A percentile compares a stretch with the other conserved stretches of the same genome.
phyloP scores from a whole-genome alignment of 2,113 vertebrate species.

The Pachycephala philippinensis region DNA sequence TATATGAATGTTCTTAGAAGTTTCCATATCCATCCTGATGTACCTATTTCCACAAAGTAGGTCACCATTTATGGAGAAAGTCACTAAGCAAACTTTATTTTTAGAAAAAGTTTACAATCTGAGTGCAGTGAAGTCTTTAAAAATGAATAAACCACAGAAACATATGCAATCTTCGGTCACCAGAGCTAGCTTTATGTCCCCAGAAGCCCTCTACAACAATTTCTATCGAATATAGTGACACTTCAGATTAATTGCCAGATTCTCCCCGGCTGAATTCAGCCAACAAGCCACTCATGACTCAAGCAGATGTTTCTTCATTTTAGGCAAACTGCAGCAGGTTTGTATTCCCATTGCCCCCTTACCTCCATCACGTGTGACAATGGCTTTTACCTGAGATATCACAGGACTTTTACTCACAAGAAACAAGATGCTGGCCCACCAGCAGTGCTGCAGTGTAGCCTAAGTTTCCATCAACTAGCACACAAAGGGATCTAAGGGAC shows the following conservation, averaged over 20 bases:
- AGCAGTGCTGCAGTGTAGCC: neutral
- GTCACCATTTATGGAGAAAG: neutral
- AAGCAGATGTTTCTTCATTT: conserved; percentile 28
- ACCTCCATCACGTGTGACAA: neutral
- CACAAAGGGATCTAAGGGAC: neutral
- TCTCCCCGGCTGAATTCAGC: conserved; percentile 8
- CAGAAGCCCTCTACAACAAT: neutral
- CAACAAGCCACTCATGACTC: neutral
- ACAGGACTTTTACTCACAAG: neutral
- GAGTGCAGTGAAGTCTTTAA: neutral
- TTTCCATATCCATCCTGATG: neutral
- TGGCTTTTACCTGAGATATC: neutral
- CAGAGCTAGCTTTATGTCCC: neutral
- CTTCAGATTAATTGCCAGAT: conserved; percentile 35
- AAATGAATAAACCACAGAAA: conserved; percentile 4
- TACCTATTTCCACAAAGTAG: neutral
- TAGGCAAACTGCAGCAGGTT: neutral
- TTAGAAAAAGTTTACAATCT: neutral
- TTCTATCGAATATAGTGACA: neutral
- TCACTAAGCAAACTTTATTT: neutral
- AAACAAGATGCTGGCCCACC: neutral
- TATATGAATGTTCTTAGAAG: neutral
- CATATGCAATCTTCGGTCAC: neutral
- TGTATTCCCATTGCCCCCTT: neutral
- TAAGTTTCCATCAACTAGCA: neutral